These are phyloP conservation scores for Papilio polytes DNA, from an alignment of 1,140 invertebrate species.

Conservation along the genomic window DNA sequence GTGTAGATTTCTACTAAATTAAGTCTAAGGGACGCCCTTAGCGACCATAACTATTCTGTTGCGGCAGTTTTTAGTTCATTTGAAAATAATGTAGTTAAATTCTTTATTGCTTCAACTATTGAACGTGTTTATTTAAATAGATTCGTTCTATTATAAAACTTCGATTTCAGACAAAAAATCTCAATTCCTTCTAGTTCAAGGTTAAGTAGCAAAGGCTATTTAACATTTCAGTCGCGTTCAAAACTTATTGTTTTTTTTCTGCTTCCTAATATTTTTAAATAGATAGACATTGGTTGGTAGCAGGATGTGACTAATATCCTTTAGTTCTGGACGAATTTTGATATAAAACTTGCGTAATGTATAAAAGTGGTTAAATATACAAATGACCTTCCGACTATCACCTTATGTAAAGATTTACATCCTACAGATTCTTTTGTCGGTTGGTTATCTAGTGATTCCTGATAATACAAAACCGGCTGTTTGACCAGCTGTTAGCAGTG, in stretches of 20 bases:
- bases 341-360: not conserved
- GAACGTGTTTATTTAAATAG: not conserved
- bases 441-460: not conserved
- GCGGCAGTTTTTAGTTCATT: not conserved
- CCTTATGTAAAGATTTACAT: too few species aligned
- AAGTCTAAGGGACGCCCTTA: not conserved
- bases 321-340: not conserved
- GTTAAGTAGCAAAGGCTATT: conserved; percentile 17
- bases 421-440: too few species aligned
- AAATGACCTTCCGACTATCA: too few species aligned
- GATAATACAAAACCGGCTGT: not conserved
- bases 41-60: not conserved
- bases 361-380: too few species aligned
- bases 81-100: not conserved
- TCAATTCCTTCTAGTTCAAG: conserved; percentile 36
- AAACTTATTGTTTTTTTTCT: conserved; percentile 36
- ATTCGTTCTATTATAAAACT: not conserved
- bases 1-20: not conserved
- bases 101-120: not conserved
- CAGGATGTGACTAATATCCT: conserved; percentile 39
- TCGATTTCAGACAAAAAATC: not conserved
- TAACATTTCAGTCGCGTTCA: conserved; percentile 37
- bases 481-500: not conserved
- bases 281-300: not conserved
- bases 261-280: conserved; percentile 32